A percentile compares a stretch with the other conserved stretches of the same genome.
Evolutionary conservation across 2,888 invertebrate genomes (phyloP).

Genomic region (Ypsolopha sequella): DNA sequence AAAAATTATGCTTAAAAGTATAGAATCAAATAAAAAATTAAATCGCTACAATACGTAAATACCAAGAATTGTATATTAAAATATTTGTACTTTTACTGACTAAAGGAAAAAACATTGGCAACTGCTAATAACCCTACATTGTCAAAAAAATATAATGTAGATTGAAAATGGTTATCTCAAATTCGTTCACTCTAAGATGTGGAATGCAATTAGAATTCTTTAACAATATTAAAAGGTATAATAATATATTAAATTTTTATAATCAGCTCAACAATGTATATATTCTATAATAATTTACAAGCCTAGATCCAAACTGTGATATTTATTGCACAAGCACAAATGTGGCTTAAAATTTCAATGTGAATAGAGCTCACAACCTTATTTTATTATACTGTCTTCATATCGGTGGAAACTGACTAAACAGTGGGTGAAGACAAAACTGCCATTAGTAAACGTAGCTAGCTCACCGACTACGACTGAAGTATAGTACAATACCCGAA

Average conservation of each 20-base stretch:
- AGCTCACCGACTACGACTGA: not conserved
- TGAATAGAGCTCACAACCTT: conserved; percentile 72
- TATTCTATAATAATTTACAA: conserved; percentile 74
- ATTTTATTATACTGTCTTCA: conserved; percentile 20
- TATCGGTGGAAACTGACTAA: not conserved
- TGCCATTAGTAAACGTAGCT: not conserved
- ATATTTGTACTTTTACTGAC: conserved; percentile 89
- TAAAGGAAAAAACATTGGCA: conserved; percentile 77
- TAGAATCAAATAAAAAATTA: conserved; percentile 60
- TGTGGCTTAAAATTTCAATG: conserved; percentile 68
- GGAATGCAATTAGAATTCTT: conserved; percentile 73
- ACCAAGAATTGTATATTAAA: conserved; percentile 74
- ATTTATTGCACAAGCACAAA: conserved; percentile 73
- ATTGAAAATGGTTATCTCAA: conserved; percentile 69
- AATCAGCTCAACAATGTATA: conserved; percentile 75
- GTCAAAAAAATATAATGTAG: conserved; percentile 71
- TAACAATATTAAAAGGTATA: conserved; percentile 73
- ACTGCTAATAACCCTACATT: conserved; percentile 69
- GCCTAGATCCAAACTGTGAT: conserved; percentile 73
- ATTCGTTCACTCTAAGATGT: conserved; percentile 70
- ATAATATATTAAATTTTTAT: conserved; percentile 74
- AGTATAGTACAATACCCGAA: not conserved
- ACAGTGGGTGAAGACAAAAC: not conserved
- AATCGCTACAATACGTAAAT: conserved; percentile 70
- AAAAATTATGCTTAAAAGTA: conserved; percentile 67